phyloP scores from a whole-genome alignment of 2,888 invertebrate genomes.

The Acrobasis consociella region DNA sequence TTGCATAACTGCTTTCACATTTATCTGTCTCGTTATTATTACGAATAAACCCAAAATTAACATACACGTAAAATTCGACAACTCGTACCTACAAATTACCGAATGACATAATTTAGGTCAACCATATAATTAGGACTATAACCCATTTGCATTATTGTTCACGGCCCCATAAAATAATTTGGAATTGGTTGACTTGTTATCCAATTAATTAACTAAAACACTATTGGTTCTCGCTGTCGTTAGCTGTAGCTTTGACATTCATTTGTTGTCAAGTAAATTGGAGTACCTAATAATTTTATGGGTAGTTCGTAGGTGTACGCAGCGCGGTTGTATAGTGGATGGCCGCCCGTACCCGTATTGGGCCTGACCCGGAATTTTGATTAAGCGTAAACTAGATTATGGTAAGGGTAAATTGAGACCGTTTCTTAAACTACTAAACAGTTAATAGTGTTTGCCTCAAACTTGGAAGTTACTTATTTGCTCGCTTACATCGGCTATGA shows the following conservation, averaged over 20 bases:
- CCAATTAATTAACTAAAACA: constrained; percentile 24
- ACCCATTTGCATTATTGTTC: constrained; percentile 26
- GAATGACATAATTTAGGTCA: constrained; percentile 23
- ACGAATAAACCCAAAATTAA: background rate
- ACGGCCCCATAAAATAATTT: constrained; percentile 22
- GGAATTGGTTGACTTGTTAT: constrained; percentile 22
- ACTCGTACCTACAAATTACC: constrained; percentile 19
- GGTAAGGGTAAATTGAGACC: constrained; percentile 65
- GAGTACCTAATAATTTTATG: constrained; percentile 50
- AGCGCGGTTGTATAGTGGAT: constrained; percentile 47
- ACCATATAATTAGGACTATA: constrained; percentile 26
- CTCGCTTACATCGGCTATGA: constrained; percentile 60
- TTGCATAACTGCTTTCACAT: background rate
- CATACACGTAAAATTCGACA: constrained; percentile 14
- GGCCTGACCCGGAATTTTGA: constrained; percentile 73
- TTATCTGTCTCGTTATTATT: background rate
- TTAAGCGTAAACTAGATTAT: constrained; percentile 75
- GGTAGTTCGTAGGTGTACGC: constrained; percentile 37
- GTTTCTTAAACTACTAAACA: constrained; percentile 75
- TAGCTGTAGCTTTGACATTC: constrained; percentile 9
- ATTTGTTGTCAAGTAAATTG: constrained; percentile 6
- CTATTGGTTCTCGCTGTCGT: constrained; percentile 5
- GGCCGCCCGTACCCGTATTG: constrained; percentile 58
- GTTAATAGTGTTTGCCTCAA: constrained; percentile 72
- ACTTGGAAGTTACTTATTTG: constrained; percentile 72